Evolutionary conservation across 2,888 invertebrate species (phyloP).

Genomic region (Agrilus cyanescens): DNA sequence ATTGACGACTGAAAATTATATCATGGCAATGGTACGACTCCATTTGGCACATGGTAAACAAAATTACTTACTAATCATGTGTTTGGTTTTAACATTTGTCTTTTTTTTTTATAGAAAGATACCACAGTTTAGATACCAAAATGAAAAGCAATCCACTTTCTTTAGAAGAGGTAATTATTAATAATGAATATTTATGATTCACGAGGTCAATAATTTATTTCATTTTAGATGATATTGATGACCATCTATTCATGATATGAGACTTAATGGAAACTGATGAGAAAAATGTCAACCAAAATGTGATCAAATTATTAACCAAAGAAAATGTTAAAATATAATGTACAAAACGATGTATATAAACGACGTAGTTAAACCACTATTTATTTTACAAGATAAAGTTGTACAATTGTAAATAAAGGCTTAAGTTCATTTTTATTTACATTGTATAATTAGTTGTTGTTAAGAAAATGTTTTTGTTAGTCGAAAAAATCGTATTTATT

Average conservation of each 20-base stretch:
- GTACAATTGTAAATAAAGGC: too few species aligned
- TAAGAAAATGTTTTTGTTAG: too few species aligned
- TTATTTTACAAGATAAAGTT: too few species aligned
- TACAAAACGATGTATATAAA: not conserved
- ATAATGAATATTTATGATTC: too few species aligned
- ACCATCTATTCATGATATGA: conserved; percentile 44
- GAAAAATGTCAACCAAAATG: conserved; percentile 19
- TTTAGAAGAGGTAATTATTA: conserved; percentile 50
- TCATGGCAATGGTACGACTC: conserved; percentile 51
- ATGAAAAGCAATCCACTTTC: conserved; percentile 60
- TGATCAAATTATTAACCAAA: conserved; percentile 12
- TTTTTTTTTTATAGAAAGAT: conserved; percentile 45
- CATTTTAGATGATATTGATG: conserved; percentile 47
- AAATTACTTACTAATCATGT: not conserved
- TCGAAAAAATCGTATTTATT: too few species aligned
- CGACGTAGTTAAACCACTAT: too few species aligned
- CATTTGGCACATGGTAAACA: conserved; percentile 49
- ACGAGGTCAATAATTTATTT: too few species aligned
- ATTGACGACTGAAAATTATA: conserved; percentile 48
- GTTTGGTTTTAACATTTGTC: not conserved
- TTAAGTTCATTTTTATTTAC: too few species aligned
- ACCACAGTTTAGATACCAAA: conserved; percentile 57
- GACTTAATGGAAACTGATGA: conserved; percentile 5
- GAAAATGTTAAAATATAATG: conserved; percentile 2
- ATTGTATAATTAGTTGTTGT: too few species aligned